Base-by-base conservation (phyloP, 1,140 invertebrate genomes). In the Archegozetes longisetosus region DNA sequence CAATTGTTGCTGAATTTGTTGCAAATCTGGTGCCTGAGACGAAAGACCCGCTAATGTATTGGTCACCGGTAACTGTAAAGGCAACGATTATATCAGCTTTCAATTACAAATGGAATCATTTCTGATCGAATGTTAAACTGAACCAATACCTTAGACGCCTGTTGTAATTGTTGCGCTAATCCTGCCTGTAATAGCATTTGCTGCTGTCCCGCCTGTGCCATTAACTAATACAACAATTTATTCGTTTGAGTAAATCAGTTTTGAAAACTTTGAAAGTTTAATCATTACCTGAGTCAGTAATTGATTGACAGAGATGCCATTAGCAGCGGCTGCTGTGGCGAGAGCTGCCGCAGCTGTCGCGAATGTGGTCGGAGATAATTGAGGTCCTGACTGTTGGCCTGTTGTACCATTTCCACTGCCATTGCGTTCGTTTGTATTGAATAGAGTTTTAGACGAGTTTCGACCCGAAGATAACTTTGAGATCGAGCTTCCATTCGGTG, bases 11-110 rank as follows among this genome's bases (percentile, higher is more conserved):
- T 83, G 79, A 4, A 85, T 66, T 9, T 79, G 77, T 64, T 76
- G 71, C 9, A 83, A 73, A 55, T 83, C 80, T 62, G 80, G 78
- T 1, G 76, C 71, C 29, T 77, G 76, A 12, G 82, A 70, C 55
- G 71, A 69, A 27, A 76, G 58, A 49, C 72, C 72, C 62, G 70
- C 62, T 12, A 68, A 55, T 12, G 57, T 61, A 28, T 61, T 58
- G 23, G 53, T 54, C 28, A 60, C 59, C 13, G 55, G 61, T 20
- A 66, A 40, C 64, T 65, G n/a, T n/a, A n/a, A n/a, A n/a, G n/a
- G n/a, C n/a, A n/a, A n/a, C n/a, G 26, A 20, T 50, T 29, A 55
- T 55, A 20, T 6, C 27, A 20, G 14, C 6, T 29, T 14, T n/a
- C 14, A 24, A 17, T 28, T 53, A 53, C 9, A 53, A 13, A 53